Percentiles rank a stretch among this genome's conserved stretches.
Conservation (phyloP, 2,113 vertebrate genomes). For the Tragelaphus buxtoni region DNA sequence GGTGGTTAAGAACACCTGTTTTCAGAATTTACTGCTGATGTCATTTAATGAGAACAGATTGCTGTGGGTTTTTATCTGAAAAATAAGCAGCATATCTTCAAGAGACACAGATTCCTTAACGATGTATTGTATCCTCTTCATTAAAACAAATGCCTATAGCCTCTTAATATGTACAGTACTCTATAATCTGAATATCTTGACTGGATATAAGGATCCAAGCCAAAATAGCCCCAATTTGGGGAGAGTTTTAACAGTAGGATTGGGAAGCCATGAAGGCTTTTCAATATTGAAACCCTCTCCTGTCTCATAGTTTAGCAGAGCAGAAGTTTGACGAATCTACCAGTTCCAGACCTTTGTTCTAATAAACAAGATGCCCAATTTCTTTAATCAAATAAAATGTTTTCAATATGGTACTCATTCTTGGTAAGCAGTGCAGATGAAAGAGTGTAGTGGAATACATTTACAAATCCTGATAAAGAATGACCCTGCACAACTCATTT, state of each 20-base stretch:
- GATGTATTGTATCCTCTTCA: neutral
- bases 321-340: neutral
- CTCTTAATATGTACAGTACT: neutral
- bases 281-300: neutral
- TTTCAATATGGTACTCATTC: conserved; percentile 9
- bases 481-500: neutral
- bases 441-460: neutral
- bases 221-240: neutral
- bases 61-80: neutral
- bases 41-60: neutral
- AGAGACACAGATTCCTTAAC: neutral
- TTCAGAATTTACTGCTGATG: neutral
- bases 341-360: neutral
- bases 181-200: neutral
- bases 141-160: neutral
- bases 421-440: neutral
- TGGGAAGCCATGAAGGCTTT: neutral
- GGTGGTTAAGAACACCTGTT: neutral
- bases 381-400: conserved; percentile 12
- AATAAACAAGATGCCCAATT: neutral
- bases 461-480: conserved; percentile 14
- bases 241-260: neutral
- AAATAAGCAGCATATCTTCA: neutral
- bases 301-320: neutral
- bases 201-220: neutral